Conservation (phyloP, 2,888 invertebrate species). For the Melinopterus prodromus region DNA sequence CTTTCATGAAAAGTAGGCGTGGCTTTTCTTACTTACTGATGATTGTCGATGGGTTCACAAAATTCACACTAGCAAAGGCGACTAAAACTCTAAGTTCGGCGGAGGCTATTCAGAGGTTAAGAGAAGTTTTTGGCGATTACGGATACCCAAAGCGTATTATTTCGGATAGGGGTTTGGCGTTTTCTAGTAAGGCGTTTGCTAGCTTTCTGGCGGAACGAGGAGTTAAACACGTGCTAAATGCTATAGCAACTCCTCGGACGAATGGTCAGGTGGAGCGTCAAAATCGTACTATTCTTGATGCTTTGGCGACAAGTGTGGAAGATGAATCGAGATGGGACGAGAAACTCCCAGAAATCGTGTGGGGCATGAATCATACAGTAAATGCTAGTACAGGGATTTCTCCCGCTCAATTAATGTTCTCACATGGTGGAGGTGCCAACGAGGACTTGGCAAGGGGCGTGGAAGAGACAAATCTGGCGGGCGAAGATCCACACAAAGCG, state of each 20-base stretch:
- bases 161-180: constrained; percentile 42
- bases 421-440: constrained; percentile 38
- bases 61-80: constrained; percentile 37
- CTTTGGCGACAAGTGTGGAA: constrained; percentile 44
- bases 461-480: not conserved
- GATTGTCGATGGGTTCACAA: constrained; percentile 42
- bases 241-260: constrained; percentile 38
- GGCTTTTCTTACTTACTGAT: constrained; percentile 42
- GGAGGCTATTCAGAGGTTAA: constrained; percentile 8
- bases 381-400: constrained; percentile 45
- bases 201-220: constrained; percentile 39
- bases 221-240: constrained; percentile 34
- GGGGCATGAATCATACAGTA: constrained; percentile 48
- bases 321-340: constrained; percentile 48
- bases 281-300: constrained; percentile 48
- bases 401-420: constrained; percentile 47
- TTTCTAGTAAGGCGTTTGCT: constrained; percentile 38
- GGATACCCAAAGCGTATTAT: constrained; percentile 41
- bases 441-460: constrained; percentile 35
- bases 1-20: constrained; percentile 37
- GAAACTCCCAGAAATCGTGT: constrained; percentile 45
- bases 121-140: constrained; percentile 28
- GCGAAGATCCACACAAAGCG: not conserved
- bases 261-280: constrained; percentile 47
- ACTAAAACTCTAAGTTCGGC: constrained; percentile 17